phyloP scores from a whole-genome alignment of 2,888 invertebrate species.

The Eupithecia inturbata region DNA sequence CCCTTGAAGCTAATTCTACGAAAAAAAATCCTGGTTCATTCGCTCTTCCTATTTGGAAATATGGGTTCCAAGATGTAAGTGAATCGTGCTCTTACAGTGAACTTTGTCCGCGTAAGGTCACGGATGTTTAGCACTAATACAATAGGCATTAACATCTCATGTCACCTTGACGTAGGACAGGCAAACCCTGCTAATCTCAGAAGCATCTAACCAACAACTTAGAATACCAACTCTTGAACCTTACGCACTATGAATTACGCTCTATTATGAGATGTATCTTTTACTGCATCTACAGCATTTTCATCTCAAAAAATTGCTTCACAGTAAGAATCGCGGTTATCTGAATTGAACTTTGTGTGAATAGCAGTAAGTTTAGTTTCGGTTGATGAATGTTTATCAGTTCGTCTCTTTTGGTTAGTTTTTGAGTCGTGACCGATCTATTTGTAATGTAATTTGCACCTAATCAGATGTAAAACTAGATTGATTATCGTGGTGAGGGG shows the following conservation, averaged over 20 bases:
- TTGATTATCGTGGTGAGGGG: slow-evolving; percentile 74
- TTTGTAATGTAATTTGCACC: slow-evolving; percentile 83
- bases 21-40: neutral
- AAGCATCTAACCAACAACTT: slow-evolving; percentile 49
- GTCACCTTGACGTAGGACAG: slow-evolving; percentile 81
- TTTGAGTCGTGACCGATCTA: slow-evolving; percentile 76
- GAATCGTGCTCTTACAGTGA: slow-evolving; percentile 67
- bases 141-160: slow-evolving; percentile 80
- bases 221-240: slow-evolving; percentile 48
- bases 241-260: slow-evolving; percentile 51
- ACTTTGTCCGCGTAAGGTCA: slow-evolving; percentile 82
- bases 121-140: slow-evolving; percentile 79
- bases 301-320: slow-evolving; percentile 29
- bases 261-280: slow-evolving; percentile 51
- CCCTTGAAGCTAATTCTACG: neutral
- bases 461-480: slow-evolving; percentile 82
- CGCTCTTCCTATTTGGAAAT: neutral
- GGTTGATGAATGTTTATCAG: neutral
- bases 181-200: slow-evolving; percentile 55
- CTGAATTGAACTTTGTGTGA: slow-evolving; percentile 27
- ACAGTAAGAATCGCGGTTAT: neutral
- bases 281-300: slow-evolving; percentile 50
- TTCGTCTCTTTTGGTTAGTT: slow-evolving; percentile 40
- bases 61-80: neutral
- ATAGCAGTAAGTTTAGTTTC: slow-evolving; percentile 39